phyloP scores from a whole-genome alignment of 2,888 invertebrate species.

The Cistogaster globosa region DNA sequence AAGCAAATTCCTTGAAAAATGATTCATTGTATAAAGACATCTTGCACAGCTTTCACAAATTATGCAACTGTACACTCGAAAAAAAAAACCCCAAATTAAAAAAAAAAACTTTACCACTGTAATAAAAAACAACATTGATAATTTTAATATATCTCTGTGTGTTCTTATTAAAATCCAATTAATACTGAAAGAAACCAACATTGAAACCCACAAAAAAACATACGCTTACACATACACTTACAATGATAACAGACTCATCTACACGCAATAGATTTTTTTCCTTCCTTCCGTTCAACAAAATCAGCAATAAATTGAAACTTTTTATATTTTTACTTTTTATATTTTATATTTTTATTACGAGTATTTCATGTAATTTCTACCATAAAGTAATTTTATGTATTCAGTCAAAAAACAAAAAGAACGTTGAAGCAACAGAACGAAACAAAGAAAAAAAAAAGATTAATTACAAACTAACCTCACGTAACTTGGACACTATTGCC shows the following conservation, averaged over 20 bases:
- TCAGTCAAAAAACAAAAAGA: background rate
- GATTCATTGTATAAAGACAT: background rate
- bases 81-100: background rate
- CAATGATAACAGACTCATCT: background rate
- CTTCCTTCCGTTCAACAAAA: conserved; percentile 57
- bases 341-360: conserved; percentile 44
- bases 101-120: background rate
- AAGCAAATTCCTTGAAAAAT: no score
- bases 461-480: conserved; percentile 72
- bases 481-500: conserved; percentile 68
- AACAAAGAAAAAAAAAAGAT: conserved; percentile 42
- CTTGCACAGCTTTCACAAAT: background rate
- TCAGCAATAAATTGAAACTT: conserved; percentile 60
- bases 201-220: conserved; percentile 22
- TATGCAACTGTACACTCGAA: background rate
- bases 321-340: no score
- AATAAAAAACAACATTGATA: conserved; percentile 36
- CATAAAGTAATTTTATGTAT: conserved; percentile 55
- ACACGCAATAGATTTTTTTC: conserved; percentile 55
- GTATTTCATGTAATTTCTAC: conserved; percentile 41
- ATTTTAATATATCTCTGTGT: conserved; percentile 35
- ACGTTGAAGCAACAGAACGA: conserved; percentile 6
- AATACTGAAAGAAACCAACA: conserved; percentile 38
- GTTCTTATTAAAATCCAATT: conserved; percentile 66
- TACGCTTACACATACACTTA: conserved; percentile 12